Percentiles rank a stretch among this genome's conserved stretches.
phyloP scores from a whole-genome alignment of 2,113 vertebrate genomes.

The Ophthalmolycus amberensis region DNA sequence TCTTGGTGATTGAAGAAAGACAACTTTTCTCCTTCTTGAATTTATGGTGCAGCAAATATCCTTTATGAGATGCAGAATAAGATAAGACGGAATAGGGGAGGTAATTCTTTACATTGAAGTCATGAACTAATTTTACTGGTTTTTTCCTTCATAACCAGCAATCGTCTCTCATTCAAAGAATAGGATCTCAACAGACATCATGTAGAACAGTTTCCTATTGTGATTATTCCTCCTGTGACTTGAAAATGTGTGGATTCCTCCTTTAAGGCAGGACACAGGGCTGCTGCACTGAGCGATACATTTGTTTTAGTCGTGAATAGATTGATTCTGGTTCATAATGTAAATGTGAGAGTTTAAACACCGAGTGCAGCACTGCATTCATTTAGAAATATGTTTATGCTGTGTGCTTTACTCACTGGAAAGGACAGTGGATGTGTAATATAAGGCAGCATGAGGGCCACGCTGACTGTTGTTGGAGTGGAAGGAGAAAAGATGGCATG shows the following conservation, averaged over 20 bases:
- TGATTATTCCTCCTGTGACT: background rate
- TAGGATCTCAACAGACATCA: background rate
- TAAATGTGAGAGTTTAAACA: conserved; percentile 16
- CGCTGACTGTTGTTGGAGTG: conserved; percentile 36
- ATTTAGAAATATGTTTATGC: background rate
- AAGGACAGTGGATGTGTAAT: conserved; percentile 8
- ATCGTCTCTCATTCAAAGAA: background rate
- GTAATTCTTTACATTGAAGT: background rate
- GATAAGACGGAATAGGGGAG: background rate
- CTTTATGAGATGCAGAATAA: background rate
- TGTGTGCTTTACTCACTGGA: background rate
- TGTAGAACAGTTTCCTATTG: background rate
- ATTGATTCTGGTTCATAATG: background rate
- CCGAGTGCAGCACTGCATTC: background rate
- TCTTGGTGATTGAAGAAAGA: background rate
- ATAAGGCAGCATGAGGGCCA: conserved; percentile 23
- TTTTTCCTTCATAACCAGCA: background rate
- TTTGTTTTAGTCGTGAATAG: background rate
- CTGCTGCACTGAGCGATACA: background rate
- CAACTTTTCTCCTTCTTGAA: background rate
- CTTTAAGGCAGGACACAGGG: background rate
- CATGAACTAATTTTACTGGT: background rate
- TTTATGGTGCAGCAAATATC: background rate
- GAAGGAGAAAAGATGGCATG: conserved; percentile 70
- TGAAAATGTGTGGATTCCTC: background rate